Conservation (phyloP, 2,113 vertebrate genomes). For the Engystomops pustulosus region DNA sequence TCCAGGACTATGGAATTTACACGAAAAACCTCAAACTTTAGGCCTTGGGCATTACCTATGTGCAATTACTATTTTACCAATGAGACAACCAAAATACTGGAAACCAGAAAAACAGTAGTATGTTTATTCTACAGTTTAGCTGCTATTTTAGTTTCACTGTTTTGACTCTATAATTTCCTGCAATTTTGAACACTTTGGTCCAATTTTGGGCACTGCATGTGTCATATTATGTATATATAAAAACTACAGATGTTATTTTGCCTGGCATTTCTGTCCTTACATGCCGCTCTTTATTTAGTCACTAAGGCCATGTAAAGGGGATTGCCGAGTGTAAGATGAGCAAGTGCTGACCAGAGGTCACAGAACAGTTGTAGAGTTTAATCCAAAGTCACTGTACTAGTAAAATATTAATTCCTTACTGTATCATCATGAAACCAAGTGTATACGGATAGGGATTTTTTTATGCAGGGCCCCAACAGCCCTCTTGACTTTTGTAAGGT, state of each 20-base stretch:
- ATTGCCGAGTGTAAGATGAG: slow-evolving; percentile 35
- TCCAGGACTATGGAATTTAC: background rate
- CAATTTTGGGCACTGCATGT: slow-evolving; percentile 25
- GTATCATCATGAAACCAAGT: background rate
- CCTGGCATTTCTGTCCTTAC: slow-evolving; percentile 8
- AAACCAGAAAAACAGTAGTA: slow-evolving; percentile 25
- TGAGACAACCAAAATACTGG: slow-evolving; percentile 5
- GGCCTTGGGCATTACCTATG: slow-evolving; percentile 5
- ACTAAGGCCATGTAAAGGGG: slow-evolving; percentile 37
- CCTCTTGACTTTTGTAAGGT: too few species aligned
- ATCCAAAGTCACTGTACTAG: slow-evolving; percentile 22
- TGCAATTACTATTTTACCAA: slow-evolving; percentile 44
- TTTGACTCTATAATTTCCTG: slow-evolving; percentile 46
- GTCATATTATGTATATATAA: slow-evolving; percentile 36
- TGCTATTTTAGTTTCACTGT: slow-evolving; percentile 36
- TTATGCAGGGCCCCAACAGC: too few species aligned
- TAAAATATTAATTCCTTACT: background rate
- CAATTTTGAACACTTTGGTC: slow-evolving; percentile 9
- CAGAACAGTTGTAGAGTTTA: background rate
- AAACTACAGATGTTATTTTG: slow-evolving; percentile 48
- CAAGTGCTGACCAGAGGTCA: slow-evolving; percentile 35
- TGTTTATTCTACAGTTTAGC: slow-evolving; percentile 1
- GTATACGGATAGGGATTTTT: too few species aligned
- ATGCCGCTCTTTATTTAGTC: background rate
- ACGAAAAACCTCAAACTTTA: slow-evolving; percentile 31